Base-by-base conservation (phyloP, 2,113 vertebrate genomes). In the Garra rufa region DNA sequence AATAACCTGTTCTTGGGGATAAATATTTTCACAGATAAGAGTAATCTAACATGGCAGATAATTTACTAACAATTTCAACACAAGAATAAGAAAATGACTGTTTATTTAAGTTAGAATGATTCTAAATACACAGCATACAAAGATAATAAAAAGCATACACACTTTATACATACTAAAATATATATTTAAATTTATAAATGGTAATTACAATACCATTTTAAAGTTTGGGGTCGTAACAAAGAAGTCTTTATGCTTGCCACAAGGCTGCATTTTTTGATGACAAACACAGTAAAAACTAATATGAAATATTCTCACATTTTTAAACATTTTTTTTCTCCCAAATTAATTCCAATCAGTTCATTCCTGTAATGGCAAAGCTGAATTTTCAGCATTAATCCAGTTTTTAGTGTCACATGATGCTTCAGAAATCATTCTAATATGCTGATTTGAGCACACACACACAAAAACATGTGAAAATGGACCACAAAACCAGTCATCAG, bases 121-220 rank as follows among this genome's bases (percentile, higher is more conserved):
- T 78, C 52, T 61, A 43, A 59, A 77, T 43, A 61, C 34, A 78
- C 55, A 78, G n/a, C 21, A 61, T 61, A 61, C n/a, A 78, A 24
- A 43, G 21, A 17, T 9, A n/a, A 61, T 13, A 41, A 13, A 76
- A 13, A 41, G 19, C 21, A 59, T 38, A 59, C 75, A 57, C 28
- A 43, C 17, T 19, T 34, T 75, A 75, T n/a, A 55, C 30, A 57
- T 11, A 24, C 0, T 69, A 21, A 69, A 41, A 57, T 4, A 75
- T 6, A 46, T 74, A 76, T 34, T n/a, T 55, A 34, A 52, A 6
- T 75, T 8, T 52, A 19, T 50, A 2, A 52, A 76, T 52, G 65
- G 1, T 41, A 38, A 38, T 34, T 67, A 67, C 63, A 34, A 2
- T 38, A 38, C 34, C 0, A 34, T 38, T 67, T 15, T 34, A 69